Evolutionary conservation across 2,888 invertebrate species (phyloP), one percentile per base, ranked within the genome.

Genomic region (Caenorhabditis doughertyi): DNA sequence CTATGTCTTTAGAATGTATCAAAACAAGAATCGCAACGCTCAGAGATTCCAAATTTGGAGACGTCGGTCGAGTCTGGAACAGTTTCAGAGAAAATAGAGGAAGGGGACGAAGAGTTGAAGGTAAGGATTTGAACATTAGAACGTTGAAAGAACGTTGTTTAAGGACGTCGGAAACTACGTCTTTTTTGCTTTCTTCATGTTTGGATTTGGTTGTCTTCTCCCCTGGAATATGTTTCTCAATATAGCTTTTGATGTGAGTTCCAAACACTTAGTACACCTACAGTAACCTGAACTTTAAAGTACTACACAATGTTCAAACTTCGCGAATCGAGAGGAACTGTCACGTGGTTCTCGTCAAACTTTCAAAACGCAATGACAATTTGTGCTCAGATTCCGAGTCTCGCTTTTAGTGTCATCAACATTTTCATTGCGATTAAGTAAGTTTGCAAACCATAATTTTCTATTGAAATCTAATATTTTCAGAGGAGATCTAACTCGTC

Each of bases 211-310:
- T 44, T 95, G 96, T 0, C 94, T 96, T 82, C 96, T 97, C 93
- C 96, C 98, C 13, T 99, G 98, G 98, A 99, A 99, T 93, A 98
- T 98, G 97, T 98, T 99, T 93, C 97, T 99, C 92, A 99, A 96
- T 83, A 90, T 91, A 42, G 87, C 89, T 9, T 76, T 72, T 58
- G 76, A 84, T 81, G 91, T 90, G n/a, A 53, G 4, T n/a, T n/a
- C n/a, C n/a, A n/a, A n/a, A n/a, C n/a, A n/a, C 9, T 16, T 2
- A 18, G 0, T 2, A n/a, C 3, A 18, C 44, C 25, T 53, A 53
- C 53, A 25, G 53, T 53, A 53, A 16, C 35, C 11, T n/a, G n/a
- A n/a, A n/a, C n/a, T n/a, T n/a, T n/a, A n/a, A n/a, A 92, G 91
- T 92, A 91, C 79, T 98, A 97, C 93, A 95, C 95, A 47, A 93